phyloP scores from a whole-genome alignment of 2,113 vertebrate species.

The Rattus norvegicus region DNA sequence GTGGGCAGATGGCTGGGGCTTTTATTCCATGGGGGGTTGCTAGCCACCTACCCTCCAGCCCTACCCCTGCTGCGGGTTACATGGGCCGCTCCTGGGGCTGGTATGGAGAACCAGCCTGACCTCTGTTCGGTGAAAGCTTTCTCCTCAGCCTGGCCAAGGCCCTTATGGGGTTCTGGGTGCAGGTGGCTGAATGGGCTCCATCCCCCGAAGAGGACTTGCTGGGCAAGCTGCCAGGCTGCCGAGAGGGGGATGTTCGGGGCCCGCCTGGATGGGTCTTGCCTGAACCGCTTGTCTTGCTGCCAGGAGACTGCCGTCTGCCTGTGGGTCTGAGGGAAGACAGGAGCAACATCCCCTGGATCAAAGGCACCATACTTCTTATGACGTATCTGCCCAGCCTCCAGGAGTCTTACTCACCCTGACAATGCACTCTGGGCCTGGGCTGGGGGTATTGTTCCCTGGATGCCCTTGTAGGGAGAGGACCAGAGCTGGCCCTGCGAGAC shows the following conservation, averaged over 20 bases:
- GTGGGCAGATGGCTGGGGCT: constrained; percentile 33
- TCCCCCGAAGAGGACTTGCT: constrained; percentile 55
- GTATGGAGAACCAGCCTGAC: constrained; percentile 35
- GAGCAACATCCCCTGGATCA: neutral
- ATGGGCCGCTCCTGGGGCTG: constrained; percentile 49
- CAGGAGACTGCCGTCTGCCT: neutral
- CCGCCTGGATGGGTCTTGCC: constrained; percentile 18
- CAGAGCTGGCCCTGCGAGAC: constrained; percentile 82
- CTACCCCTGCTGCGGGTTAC: neutral
- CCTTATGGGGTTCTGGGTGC: constrained; percentile 71
- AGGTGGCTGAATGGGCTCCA: neutral
- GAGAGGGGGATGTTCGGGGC: neutral
- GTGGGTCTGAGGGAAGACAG: constrained; percentile 35
- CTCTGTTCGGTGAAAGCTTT: constrained; percentile 67
- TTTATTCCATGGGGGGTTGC: constrained; percentile 66
- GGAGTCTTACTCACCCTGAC: constrained; percentile 52
- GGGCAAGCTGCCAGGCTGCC: accelerated
- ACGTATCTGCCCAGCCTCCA: accelerated
- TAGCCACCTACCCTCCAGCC: neutral
- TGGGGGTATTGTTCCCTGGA: neutral
- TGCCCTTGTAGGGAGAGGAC: neutral
- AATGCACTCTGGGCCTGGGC: constrained; percentile 37
- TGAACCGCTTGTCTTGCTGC: neutral
- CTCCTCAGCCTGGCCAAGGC: constrained; percentile 74
- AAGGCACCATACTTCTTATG: neutral